Percentiles rank a stretch among this genome's conserved stretches.
Evolutionary conservation across 1,140 invertebrate genomes (phyloP).

Genomic region (Lutraria rhynchaena): DNA sequence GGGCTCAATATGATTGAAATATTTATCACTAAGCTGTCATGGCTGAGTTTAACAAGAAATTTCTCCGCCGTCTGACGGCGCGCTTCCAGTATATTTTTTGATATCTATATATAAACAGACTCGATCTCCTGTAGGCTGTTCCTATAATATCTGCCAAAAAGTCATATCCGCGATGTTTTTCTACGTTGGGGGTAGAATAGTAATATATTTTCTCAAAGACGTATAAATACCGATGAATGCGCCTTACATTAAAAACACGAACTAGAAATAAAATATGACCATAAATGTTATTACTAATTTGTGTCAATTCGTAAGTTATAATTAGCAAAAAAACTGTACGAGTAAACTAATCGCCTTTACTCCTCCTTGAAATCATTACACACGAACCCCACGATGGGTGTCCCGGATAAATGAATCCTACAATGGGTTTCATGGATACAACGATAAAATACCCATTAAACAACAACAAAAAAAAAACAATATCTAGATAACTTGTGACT

Average conservation of each 20-base stretch:
- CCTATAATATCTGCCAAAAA: slow-evolving; percentile 55
- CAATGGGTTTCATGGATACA: too few species aligned
- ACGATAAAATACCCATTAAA: too few species aligned
- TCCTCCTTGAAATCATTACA: too few species aligned
- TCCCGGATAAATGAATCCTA: too few species aligned
- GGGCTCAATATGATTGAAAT: slow-evolving; percentile 56
- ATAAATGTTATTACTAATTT: too few species aligned
- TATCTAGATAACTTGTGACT: too few species aligned
- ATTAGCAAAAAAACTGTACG: too few species aligned
- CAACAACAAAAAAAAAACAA: too few species aligned
- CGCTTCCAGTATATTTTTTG: slow-evolving; percentile 48
- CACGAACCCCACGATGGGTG: too few species aligned
- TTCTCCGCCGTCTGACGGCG: slow-evolving; percentile 35
- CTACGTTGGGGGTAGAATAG: slow-evolving; percentile 55
- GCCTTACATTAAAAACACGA: background rate
- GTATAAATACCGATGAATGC: slow-evolving; percentile 23
- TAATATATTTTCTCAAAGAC: slow-evolving; percentile 30
- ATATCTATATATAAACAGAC: slow-evolving; percentile 60
- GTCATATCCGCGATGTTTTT: slow-evolving; percentile 56
- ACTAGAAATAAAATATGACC: too few species aligned
- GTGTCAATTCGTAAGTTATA: too few species aligned
- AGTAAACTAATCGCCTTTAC: too few species aligned
- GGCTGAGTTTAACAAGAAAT: slow-evolving; percentile 58
- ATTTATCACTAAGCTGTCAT: slow-evolving; percentile 56
- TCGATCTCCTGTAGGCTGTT: slow-evolving; percentile 27